Conservation (phyloP, 2,797 vertebrate genomes). For the Artibeus lituratus region DNA sequence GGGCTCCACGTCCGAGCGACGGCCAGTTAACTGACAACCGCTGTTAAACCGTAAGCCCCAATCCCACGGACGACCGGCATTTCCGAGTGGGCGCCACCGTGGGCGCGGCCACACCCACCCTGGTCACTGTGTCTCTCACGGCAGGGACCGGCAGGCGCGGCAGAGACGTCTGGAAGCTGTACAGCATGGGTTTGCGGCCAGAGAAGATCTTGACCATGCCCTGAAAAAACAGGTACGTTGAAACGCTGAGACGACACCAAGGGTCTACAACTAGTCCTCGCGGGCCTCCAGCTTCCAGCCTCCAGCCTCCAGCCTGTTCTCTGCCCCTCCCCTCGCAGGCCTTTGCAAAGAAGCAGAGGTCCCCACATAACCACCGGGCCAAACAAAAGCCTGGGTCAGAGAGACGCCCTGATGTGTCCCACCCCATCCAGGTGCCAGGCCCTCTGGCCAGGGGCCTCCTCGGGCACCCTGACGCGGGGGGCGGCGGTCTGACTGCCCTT, state of each 20-base stretch:
- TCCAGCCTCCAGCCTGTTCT: fast-evolving
- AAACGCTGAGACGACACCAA: background rate
- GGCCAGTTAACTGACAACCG: fast-evolving
- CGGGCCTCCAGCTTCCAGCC: fast-evolving
- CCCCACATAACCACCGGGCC: fast-evolving
- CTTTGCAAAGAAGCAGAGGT: too few species aligned
- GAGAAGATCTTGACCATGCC: slow-evolving; percentile 92
- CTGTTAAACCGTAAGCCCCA: fast-evolving
- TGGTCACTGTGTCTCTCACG: slow-evolving; percentile 90
- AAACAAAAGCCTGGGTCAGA: background rate
- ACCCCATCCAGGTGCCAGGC: fast-evolving
- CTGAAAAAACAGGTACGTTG: slow-evolving; percentile 62
- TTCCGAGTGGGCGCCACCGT: fast-evolving
- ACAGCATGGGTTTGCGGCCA: slow-evolving; percentile 95
- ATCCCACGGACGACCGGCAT: fast-evolving
- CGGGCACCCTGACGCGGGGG: fast-evolving
- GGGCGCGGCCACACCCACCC: slow-evolving; percentile 71
- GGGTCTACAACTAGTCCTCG: background rate
- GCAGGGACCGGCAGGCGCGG: slow-evolving; percentile 92
- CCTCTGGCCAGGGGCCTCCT: too few species aligned
- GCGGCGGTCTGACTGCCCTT: fast-evolving
- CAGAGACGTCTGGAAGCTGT: slow-evolving; percentile 97
- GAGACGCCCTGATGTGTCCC: fast-evolving
- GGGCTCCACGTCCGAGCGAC: fast-evolving
- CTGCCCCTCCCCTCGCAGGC: fast-evolving